Conservation (phyloP, 2,113 vertebrate species). For the Oceanites oceanicus region DNA sequence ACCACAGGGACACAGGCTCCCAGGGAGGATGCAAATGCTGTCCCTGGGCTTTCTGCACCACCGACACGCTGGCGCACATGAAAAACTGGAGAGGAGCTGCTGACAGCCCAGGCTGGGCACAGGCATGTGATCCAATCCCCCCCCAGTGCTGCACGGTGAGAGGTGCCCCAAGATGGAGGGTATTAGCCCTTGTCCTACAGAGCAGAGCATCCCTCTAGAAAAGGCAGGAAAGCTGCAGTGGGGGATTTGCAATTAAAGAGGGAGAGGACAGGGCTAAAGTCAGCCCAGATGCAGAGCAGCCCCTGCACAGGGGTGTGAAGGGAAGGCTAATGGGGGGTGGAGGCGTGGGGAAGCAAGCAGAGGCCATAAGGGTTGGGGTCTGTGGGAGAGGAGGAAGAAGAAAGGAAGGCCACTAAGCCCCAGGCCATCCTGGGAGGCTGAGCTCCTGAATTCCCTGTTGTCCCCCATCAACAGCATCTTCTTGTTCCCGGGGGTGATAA, state of each 20-base stretch:
- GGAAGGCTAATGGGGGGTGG: background rate
- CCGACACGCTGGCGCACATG: rapidly evolving
- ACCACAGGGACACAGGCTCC: rapidly evolving
- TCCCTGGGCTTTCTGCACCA: background rate
- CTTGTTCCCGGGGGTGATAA: background rate
- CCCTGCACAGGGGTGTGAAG: background rate
- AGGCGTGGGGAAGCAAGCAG: background rate
- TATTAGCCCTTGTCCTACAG: background rate
- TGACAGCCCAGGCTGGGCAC: background rate
- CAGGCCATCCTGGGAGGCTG: background rate
- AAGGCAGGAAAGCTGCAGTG: background rate
- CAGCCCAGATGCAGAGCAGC: background rate
- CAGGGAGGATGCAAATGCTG: background rate
- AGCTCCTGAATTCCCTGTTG: background rate
- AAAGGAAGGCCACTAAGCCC: background rate
- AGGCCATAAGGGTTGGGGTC: background rate
- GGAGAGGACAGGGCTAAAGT: background rate
- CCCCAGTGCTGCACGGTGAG: rapidly evolving
- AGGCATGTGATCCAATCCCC: rapidly evolving
- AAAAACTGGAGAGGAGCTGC: background rate
- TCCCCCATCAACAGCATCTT: background rate
- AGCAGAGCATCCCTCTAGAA: background rate
- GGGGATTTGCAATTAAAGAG: background rate
- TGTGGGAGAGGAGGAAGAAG: background rate
- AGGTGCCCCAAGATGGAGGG: background rate